Conservation (phyloP, 2,888 invertebrate genomes). For the Dryomyza anilis region DNA sequence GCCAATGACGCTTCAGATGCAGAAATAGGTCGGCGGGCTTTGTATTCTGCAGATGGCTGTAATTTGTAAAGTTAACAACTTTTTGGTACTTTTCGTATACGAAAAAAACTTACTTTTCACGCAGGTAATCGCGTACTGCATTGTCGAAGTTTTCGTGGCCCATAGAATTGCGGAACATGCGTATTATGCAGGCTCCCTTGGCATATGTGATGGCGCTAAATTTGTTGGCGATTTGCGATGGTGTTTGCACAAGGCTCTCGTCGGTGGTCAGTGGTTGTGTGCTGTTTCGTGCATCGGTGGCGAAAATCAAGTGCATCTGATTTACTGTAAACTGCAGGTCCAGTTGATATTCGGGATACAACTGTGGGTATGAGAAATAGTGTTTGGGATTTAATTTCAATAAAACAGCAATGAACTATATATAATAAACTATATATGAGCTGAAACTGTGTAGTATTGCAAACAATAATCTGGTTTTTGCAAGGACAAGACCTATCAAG, state of each 20-base stretch:
- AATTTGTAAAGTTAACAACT: background rate
- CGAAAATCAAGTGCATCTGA: constrained; percentile 69
- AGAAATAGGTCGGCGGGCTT: constrained; percentile 64
- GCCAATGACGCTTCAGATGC: constrained; percentile 58
- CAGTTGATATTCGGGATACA: constrained; percentile 69
- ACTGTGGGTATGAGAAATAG: constrained; percentile 66
- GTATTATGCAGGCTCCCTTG: constrained; percentile 69
- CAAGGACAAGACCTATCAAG: no score
- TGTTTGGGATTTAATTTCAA: no score
- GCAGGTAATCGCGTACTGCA: constrained; percentile 66
- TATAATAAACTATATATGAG: no score
- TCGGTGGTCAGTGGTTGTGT: constrained; percentile 66
- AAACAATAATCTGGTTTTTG: no score
- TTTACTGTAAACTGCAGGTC: constrained; percentile 72
- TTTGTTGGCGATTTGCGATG: constrained; percentile 64
- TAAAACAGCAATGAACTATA: no score
- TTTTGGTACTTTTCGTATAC: background rate
- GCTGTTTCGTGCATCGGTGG: constrained; percentile 64
- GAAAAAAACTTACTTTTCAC: constrained; percentile 58
- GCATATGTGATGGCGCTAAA: constrained; percentile 69
- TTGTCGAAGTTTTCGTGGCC: constrained; percentile 63
- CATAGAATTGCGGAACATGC: constrained; percentile 71
- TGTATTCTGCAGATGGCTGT: constrained; percentile 54
- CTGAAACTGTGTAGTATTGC: no score
- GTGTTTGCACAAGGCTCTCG: constrained; percentile 64